Evolutionary conservation across 2,113 vertebrate genomes (phyloP).

Genomic region (Numenius arquata): DNA sequence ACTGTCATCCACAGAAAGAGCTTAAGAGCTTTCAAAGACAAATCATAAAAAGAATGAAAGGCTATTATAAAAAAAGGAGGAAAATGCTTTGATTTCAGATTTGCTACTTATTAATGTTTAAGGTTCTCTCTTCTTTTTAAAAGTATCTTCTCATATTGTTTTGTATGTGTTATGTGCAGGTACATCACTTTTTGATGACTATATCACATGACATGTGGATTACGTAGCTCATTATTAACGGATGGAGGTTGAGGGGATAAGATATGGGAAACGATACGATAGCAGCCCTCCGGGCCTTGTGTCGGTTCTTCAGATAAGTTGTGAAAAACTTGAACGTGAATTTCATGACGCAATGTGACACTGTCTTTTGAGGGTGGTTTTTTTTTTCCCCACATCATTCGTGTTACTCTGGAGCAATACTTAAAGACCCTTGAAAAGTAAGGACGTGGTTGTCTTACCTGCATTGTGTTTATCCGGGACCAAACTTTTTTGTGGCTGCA

Average conservation of each 20-base stretch:
- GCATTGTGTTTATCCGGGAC: neutral
- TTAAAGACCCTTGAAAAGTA: neutral
- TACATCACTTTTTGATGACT: slow-evolving; percentile 73
- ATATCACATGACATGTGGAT: slow-evolving; percentile 68
- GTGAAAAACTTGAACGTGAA: neutral
- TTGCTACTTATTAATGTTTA: slow-evolving; percentile 81
- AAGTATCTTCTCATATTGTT: slow-evolving; percentile 74
- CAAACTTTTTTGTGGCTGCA: neutral
- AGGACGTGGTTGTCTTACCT: neutral
- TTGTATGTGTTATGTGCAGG: slow-evolving; percentile 65
- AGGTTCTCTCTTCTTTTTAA: slow-evolving; percentile 75
- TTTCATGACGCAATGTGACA: neutral
- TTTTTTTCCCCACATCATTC: neutral
- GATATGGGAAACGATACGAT: neutral
- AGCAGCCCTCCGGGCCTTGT: slow-evolving; percentile 5
- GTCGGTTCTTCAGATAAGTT: neutral
- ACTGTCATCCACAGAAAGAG: slow-evolving; percentile 81
- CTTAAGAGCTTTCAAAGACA: slow-evolving; percentile 83
- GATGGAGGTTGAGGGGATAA: slow-evolving; percentile 16
- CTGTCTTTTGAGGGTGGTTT: neutral
- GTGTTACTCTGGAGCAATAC: neutral
- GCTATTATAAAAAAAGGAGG: slow-evolving; percentile 78
- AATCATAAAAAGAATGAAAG: slow-evolving; percentile 87
- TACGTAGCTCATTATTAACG: slow-evolving; percentile 14
- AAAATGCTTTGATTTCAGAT: slow-evolving; percentile 81